phyloP scores from a whole-genome alignment of 2,888 invertebrate species.

The Ctenicera cuprea region DNA sequence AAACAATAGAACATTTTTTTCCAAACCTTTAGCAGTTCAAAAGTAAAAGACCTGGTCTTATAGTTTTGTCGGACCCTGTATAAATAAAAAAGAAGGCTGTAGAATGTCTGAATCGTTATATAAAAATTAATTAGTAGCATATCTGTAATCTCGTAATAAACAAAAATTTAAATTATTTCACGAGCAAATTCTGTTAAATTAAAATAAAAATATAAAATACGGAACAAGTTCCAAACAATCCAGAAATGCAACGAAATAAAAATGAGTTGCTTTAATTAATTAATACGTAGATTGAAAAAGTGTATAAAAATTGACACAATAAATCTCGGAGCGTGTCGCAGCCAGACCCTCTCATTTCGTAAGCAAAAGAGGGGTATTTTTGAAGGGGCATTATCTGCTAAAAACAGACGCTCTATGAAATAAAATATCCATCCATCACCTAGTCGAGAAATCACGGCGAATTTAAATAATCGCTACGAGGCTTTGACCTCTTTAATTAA shows the following conservation, averaged over 20 bases:
- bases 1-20: too few relatives aligned
- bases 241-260: constrained; percentile 15
- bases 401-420: constrained; percentile 63
- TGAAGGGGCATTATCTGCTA: constrained; percentile 65
- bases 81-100: constrained; percentile 31
- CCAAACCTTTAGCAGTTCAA: too few relatives aligned
- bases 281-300: constrained; percentile 59
- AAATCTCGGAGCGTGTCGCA: constrained; percentile 62
- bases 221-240: not conserved
- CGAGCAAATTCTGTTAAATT: not conserved
- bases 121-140: constrained; percentile 21
- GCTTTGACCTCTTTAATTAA: constrained; percentile 31
- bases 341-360: constrained; percentile 63
- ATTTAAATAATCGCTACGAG: constrained; percentile 38
- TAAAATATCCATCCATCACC: constrained; percentile 65
- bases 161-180: constrained; percentile 19
- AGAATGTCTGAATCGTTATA: constrained; percentile 12
- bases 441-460: constrained; percentile 44
- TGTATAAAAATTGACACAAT: constrained; percentile 63
- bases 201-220: constrained; percentile 2
- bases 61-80: not conserved
- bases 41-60: too few relatives aligned
- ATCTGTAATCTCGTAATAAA: constrained; percentile 17
- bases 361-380: constrained; percentile 64
- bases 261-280: constrained; percentile 52